Base-by-base conservation (phyloP, 2,797 vertebrate genomes). In the Gymnothorax reevesii region DNA sequence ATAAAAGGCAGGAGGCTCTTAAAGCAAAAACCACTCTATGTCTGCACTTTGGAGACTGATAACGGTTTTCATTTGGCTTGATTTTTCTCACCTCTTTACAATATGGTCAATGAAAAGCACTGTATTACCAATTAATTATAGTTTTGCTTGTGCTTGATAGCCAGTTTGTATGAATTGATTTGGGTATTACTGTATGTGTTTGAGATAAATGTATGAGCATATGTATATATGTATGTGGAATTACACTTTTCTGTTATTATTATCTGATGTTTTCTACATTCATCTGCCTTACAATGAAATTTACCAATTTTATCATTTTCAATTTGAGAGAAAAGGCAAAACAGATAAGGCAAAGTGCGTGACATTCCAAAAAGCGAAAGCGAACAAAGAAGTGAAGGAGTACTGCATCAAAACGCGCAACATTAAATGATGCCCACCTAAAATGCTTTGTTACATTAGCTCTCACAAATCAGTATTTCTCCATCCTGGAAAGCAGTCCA, bases 341-440 rank as follows among this genome's bases (percentile, higher is more conserved):
- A 17, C 77, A 49, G 55, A 10, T 71, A 49, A 57, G 13, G n/a
- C 1, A 87, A 22, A 27, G 64, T 55, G 25, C 17, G 62, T 17
- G 12, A 57, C 85, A 57, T 52, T 66, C 42, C 60, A 17, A 84
- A 77, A 17, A 57, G 22, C 77, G 10, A 9, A 84, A 62, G 83
- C 88, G 91, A 87, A 87, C 84, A 90, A 90, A 91, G 88, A 89
- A 85, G 57, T 82, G 52, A 91, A 75, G 62, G 82, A 86, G 86
- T 86, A 85, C 69, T 89, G 86, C 90, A 89, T 90, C 87, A 86
- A 82, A 77, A 83, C 87, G 91, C 91, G 86, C 87, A 92, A 91
- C 91, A 92, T 92, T 91, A 86, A 42, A 92, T 90, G 87, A 80
- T 55, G 60, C 83, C 86, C 85, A 62, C 52, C 79, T 85, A 87